Conservation (phyloP, 2,888 invertebrate genomes). For the Harmothoe impar region DNA sequence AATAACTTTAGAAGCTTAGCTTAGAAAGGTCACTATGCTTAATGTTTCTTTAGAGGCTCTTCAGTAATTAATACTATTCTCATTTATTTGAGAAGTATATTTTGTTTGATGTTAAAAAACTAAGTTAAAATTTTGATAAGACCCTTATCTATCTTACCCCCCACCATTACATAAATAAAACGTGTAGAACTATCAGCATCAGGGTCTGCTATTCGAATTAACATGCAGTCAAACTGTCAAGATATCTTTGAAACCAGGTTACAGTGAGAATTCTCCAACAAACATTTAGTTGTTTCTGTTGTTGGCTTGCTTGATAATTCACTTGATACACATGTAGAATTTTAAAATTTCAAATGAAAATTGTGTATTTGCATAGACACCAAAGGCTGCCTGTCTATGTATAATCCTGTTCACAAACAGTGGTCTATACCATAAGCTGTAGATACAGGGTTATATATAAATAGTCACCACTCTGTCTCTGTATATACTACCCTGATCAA, state of each 20-base stretch:
- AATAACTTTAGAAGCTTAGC: no score
- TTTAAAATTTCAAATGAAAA: neutral
- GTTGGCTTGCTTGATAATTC: constrained; percentile 39
- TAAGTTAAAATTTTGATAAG: no score
- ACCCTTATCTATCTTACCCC: neutral
- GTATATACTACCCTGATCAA: no score
- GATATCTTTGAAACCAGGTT: neutral
- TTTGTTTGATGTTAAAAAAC: constrained; percentile 45
- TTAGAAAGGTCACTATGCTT: no score
- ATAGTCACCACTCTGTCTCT: no score
- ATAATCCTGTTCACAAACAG: neutral
- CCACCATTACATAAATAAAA: no score
- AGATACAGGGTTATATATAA: no score
- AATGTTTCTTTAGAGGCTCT: neutral
- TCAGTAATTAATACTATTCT: constrained; percentile 14
- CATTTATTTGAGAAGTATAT: constrained; percentile 7
- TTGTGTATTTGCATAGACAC: neutral
- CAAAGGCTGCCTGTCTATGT: neutral
- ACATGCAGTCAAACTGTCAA: no score
- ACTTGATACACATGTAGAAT: neutral
- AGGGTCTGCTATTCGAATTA: no score
- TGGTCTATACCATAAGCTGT: neutral
- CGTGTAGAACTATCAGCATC: no score
- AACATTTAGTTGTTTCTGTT: constrained; percentile 18
- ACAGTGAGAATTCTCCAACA: constrained; percentile 47